Evolutionary conservation across 2,888 invertebrate species (phyloP), one percentile per base, ranked within the genome.

Genomic region (Micoletzkya japonica): DNA sequence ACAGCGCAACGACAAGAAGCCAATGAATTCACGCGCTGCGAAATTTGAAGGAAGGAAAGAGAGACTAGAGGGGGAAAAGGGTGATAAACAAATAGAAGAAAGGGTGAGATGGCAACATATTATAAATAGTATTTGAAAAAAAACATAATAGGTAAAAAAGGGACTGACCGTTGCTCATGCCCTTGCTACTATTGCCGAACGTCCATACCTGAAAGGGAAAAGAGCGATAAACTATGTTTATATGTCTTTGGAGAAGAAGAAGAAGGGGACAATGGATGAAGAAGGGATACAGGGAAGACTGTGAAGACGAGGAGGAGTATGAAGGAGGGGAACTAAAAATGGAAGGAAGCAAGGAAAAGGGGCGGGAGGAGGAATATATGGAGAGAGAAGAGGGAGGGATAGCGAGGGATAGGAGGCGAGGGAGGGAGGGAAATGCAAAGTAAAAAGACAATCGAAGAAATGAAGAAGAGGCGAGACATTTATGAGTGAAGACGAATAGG

Each of bases 351-450:
- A 54, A 66, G 7, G 57, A 28, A 32, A 57, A 32, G n/a, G 30
- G 57, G 30, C 10, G 6, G 54, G 30, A 30, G 39, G 61, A 44
- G 36, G 59, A 20, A 59, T 34, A 39, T 28, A 50, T 24, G 24
- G 63, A 50, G 50, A 52, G 49, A 32, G 34, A 26, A 20, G 30
- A 24, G 44, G 49, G 63, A 63, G 63, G 14, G 24, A 24, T 24
- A 58, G 36, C 14, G 58, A 24, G 24, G 34, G 20, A 20, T 14
- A 20, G 10, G 20, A 44, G 44, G 44, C 10, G 44, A 44, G 20
- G 44, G 20, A 44, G 44, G 14, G 20, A 44, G 20, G 14, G 20
- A 14, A 14, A 20, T 44, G 44, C 10, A 14, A 20, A 44, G 58
- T 34, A 26, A n/a, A 7, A 58, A 49, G 24, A 28, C 30, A 50